phyloP scores from a whole-genome alignment of 2,797 vertebrate species.

The Sebastes hubbsi region DNA sequence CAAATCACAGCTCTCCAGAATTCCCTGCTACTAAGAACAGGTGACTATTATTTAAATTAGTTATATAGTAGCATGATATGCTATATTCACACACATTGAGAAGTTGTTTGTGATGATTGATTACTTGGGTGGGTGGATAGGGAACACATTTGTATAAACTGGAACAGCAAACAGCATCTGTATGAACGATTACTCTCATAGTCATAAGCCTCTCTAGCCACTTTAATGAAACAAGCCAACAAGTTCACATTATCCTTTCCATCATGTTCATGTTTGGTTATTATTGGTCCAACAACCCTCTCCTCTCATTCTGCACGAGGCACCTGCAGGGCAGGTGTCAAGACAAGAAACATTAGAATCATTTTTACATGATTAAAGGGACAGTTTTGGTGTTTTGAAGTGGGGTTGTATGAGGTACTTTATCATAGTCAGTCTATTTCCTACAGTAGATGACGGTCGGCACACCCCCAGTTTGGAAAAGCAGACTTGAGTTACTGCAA shows the following conservation, averaged over 20 bases:
- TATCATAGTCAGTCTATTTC: no score
- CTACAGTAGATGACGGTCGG: no score
- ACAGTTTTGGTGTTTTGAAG: no score
- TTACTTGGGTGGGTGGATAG: neutral
- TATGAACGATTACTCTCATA: neutral
- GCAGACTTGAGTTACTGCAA: accelerated
- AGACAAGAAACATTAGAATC: neutral
- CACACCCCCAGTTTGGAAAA: no score
- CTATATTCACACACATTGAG: neutral
- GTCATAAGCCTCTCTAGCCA: neutral
- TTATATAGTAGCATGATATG: neutral
- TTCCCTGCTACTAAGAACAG: constrained; percentile 90
- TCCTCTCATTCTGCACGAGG: neutral
- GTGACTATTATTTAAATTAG: constrained; percentile 61
- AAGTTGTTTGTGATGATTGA: neutral
- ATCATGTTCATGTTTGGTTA: neutral
- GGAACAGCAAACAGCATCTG: neutral
- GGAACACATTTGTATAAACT: neutral
- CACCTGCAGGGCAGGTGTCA: neutral
- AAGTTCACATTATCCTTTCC: neutral
- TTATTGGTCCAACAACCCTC: neutral
- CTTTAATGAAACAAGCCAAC: neutral
- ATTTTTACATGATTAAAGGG: neutral
- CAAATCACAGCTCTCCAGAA: constrained; percentile 94
- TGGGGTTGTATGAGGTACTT: no score